Evolutionary conservation across 2,888 invertebrate species (phyloP), one percentile per base, ranked within the genome.

Genomic region (Calephelis perditalis): DNA sequence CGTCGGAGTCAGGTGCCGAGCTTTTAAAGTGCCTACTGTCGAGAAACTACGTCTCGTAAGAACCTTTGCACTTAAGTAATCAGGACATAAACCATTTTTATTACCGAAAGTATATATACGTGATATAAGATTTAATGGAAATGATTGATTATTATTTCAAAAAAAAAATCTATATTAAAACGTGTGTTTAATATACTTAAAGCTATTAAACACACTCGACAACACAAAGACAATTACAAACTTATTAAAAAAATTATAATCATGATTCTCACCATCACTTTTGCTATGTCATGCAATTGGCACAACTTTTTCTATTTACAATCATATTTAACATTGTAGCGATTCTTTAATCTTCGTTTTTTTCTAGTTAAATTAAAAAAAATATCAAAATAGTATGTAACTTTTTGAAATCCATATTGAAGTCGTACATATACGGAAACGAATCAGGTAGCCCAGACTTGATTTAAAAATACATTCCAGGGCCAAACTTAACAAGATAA

Each of bases 1-100:
- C 70, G 68, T 47, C 65, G 69, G 77, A 73, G 74, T 74, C 77
- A 71, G 72, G 73, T 69, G 72, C 76, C 77, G 78, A 76, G 74
- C 73, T 26, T 72, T 69, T 65, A 70, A 73, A 70, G 65, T 63
- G 63, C 62, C n/a, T n/a, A n/a, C n/a, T 63, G 62, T 67, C 56
- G 61, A 63, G 61, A 12, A 55, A 37, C 49, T 58, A 54, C 58
- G 63, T 63, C 57, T 65, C 63, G 52, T 56, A 62, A 64, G 60
- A 56, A 59, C 45, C 63, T 47, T 56, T 65, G 65, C 65, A 65
- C 59, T 66, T 63, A 55, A 59, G 49, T 61, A 65, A 67, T 65
- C 69, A 65, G 67, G 70, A 68, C 70, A 73, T 73, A 72, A 71
- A 68, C 69, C 73, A 77, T 56, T 60, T 60, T 56, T 57, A 60